Evolutionary conservation across 2,797 vertebrate species (phyloP), one percentile per base, ranked within the genome.

Genomic region (Luscinia megarhynchos): DNA sequence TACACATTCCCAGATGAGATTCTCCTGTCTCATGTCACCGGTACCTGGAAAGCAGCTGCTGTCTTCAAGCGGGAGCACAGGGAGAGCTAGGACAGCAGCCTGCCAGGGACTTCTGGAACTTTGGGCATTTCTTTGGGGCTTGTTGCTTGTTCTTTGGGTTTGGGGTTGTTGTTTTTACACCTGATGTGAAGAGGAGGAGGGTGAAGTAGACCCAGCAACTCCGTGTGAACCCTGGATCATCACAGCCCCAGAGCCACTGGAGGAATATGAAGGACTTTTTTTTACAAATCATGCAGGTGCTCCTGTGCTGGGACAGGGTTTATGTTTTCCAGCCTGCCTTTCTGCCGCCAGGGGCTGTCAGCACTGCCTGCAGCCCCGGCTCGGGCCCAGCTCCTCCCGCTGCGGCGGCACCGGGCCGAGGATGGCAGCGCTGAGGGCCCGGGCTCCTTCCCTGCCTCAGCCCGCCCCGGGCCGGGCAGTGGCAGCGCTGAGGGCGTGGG

Each of bases 1-100:
- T 95, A 97, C 27, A 21, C 91, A 29, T 99, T 99, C 96, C 99
- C 99, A 0, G 95, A 96, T 1, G 86, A 98, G 58, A 98, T 99
- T 77, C 78, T 40, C 14, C 96, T 99, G 68, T 97, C 97, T 22
- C 98, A 97, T 2, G 98, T 97, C 3, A 75, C 98, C 0, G 98
- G 98, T 15, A 98, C 98, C 3, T 99, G 99, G 99, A 99, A 98
- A 96, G 97, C 97, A 9, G 98, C 98, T 0, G 97, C 98, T 11
- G 7, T 41, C 46, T 98, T 98, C 95, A 99, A 98, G 72, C 95
- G 96, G 55, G 98, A 98, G 55, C 97, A 96, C 0, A 95, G 94
- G 69, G 84, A 84, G 0, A 15, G 15, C 22, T 91, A 84, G 63
- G 57, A 4, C 11, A 8, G 11, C 26, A 4, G 10, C 1, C 38